These are phyloP conservation scores for Hymenopus coronatus DNA, from an alignment of 2,888 invertebrate genomes.

Conservation along the genomic window DNA sequence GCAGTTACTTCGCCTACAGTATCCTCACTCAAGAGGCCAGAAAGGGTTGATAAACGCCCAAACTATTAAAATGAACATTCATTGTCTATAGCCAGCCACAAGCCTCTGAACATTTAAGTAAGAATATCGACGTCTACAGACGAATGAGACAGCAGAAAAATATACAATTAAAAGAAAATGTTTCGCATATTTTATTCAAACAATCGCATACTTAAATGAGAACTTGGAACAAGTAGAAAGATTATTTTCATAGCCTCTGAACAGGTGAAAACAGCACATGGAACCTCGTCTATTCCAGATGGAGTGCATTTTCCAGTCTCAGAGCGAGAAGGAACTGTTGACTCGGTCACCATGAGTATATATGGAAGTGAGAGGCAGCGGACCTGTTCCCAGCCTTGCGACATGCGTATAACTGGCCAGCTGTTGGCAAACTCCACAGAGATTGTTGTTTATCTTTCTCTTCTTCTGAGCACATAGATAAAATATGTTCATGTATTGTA, in stretches of 20 bases:
- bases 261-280: neutral
- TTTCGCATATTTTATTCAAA: no score
- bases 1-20: no score
- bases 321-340: neutral
- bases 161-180: no score
- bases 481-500: no score
- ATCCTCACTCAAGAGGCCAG: no score
- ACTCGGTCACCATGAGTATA: neutral
- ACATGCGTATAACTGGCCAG: neutral
- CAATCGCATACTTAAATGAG: no score
- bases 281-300: neutral
- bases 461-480: neutral
- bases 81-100: no score
- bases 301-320: neutral
- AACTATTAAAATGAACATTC: no score
- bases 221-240: neutral
- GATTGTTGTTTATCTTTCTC: neutral
- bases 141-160: no score
- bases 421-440: neutral
- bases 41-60: no score
- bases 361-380: neutral
- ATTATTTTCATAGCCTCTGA: neutral
- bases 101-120: no score
- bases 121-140: no score
- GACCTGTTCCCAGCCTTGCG: neutral